Evolutionary conservation across 2,797 vertebrate genomes (phyloP).

Genomic region (Tinamus major): DNA sequence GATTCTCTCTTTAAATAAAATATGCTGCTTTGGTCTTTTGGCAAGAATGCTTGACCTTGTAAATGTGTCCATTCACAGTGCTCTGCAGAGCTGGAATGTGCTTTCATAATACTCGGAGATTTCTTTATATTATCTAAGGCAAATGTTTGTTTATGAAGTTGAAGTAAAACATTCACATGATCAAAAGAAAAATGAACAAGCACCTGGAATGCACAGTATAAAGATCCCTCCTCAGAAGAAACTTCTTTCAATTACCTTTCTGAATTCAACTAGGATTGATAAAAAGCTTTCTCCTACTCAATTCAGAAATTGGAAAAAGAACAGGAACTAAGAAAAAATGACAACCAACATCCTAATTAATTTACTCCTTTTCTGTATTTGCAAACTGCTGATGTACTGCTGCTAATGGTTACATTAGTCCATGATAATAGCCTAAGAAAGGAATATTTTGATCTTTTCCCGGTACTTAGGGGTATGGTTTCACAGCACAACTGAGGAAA

Average conservation of each 20-base stretch:
- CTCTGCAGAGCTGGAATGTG: background rate
- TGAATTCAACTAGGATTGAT: background rate
- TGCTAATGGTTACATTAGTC: background rate
- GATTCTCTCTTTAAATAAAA: background rate
- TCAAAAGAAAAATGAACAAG: constrained; percentile 31
- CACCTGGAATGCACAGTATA: background rate
- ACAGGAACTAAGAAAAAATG: background rate
- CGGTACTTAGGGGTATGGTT: background rate
- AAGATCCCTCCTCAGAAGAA: background rate
- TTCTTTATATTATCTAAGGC: constrained; percentile 22
- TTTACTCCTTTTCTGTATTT: background rate
- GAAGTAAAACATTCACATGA: constrained; percentile 29
- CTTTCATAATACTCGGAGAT: background rate
- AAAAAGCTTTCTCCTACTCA: background rate
- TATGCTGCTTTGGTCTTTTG: background rate
- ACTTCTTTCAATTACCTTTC: background rate
- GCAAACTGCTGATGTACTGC: background rate
- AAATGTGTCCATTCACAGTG: background rate
- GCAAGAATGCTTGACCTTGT: background rate
- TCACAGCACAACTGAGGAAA: background rate
- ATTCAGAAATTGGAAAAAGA: constrained; percentile 4
- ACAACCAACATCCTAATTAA: background rate
- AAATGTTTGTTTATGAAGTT: constrained; percentile 60
- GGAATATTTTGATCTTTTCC: background rate
- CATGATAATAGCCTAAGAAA: background rate